Base-by-base conservation (phyloP, 92 coral and sea anemone genomes). In the Parazoanthus darwini region DNA sequence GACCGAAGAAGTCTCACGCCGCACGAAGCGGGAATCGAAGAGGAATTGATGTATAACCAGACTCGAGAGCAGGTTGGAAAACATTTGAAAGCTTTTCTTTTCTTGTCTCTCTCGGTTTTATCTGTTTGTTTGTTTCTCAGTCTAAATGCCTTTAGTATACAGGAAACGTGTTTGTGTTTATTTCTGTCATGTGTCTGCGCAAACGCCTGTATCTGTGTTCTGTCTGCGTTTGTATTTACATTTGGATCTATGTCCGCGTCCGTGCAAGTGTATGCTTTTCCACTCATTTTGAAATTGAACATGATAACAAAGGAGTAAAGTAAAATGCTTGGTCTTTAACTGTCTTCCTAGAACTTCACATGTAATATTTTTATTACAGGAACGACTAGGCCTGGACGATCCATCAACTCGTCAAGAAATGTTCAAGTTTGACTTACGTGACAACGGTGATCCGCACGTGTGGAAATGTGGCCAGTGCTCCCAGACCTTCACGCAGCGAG, bases 401-500 rank as follows among this genome's bases (percentile, higher is more conserved):
- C 88, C 91, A 85, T 23, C 93, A 15, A 71, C 88, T 79, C 85
- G 86, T 46, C 85, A 86, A 25, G 86, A 83, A 11, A 83, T 67
- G 66, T 44, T 84, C 42, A 71, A 70, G 29, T 84, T 70, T 46
- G 94, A 91, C 65, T 84, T 96, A 80, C 86, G 90, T 38, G 95
- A 95, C 58, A 85, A 82, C 77, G 87, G 74, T 48, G 99, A 97
- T 73, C 89, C 97, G n/a, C 88, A 88, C 68, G 90, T 91, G 76
- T 97, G 99, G 99, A 90, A 90, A 88, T 97, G 99, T 74, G 99
- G 99, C 2, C 99, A 97, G 82, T 97, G 99, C 74, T 88, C 90
- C 33, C 97, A 95, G 80, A 93, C 99, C 33, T 97, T 97, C 88
- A 94, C 96, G 20, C 99, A 97, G 63, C 89, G 99, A 58, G 98